Conservation (phyloP, 2,113 vertebrate species). For the Xenopus laevis region DNA sequence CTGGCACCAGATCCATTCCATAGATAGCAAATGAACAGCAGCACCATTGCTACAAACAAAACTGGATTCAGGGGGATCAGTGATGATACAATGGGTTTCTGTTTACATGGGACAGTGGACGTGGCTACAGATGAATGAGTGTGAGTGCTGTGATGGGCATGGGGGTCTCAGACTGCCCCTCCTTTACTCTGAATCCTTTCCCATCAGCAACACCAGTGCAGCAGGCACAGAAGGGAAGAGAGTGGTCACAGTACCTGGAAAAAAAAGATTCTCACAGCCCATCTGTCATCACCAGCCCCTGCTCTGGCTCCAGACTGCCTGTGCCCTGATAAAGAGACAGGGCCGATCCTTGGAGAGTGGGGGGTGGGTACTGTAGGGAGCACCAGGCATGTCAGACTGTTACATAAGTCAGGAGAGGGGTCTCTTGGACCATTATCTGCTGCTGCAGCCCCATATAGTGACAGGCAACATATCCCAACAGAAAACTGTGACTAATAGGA, state of each 20-base stretch:
- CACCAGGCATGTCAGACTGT: background rate
- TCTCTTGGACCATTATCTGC: slow-evolving; percentile 25
- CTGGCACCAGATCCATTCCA: no score
- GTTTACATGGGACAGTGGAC: no score
- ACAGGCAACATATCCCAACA: background rate
- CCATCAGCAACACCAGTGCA: background rate
- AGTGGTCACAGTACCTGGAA: slow-evolving; percentile 25
- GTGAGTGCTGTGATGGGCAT: slow-evolving; percentile 17
- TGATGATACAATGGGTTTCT: no score
- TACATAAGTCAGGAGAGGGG: background rate
- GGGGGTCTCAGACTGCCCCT: slow-evolving; percentile 16
- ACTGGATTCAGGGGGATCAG: background rate
- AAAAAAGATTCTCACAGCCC: slow-evolving; percentile 37
- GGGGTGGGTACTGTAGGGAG: background rate
- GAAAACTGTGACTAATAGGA: slow-evolving; percentile 6
- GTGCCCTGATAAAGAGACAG: slow-evolving; percentile 29
- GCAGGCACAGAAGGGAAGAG: background rate
- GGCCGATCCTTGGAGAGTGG: slow-evolving; percentile 4
- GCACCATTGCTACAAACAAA: background rate
- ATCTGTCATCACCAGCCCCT: slow-evolving; percentile 35
- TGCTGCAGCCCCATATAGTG: background rate
- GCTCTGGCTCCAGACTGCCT: slow-evolving; percentile 41
- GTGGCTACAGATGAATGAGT: slow-evolving; percentile 2
- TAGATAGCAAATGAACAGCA: no score
- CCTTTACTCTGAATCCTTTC: background rate